Percentiles rank a stretch among this genome's conserved stretches.
phyloP scores from a whole-genome alignment of 2,888 invertebrate genomes.

The Melikaiella ostensackeni region DNA sequence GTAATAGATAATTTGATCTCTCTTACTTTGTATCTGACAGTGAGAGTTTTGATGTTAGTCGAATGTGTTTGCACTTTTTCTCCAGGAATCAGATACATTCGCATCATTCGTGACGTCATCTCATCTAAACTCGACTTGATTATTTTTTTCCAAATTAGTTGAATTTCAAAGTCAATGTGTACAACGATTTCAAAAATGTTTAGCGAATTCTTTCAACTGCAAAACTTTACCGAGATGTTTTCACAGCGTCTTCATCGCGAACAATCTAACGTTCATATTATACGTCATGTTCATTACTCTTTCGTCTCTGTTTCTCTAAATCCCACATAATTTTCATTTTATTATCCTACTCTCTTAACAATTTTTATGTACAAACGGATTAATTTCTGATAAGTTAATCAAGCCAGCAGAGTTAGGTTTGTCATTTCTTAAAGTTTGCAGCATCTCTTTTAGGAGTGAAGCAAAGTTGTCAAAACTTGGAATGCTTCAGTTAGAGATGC shows the following conservation, averaged over 20 bases:
- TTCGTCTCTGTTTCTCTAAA: not conserved
- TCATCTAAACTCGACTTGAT: conserved; percentile 35
- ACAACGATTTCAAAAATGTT: not conserved
- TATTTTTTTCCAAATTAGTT: conserved; percentile 36
- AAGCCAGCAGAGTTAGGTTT: too few relatives aligned
- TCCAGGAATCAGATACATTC: conserved; percentile 53
- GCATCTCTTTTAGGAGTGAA: too few relatives aligned
- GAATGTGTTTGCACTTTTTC: conserved; percentile 74
- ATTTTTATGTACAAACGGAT: not conserved
- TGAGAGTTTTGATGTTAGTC: conserved; percentile 77
- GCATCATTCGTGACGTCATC: conserved; percentile 53
- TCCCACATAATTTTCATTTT: not conserved
- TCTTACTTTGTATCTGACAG: conserved; percentile 75
- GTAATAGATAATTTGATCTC: conserved; percentile 59
- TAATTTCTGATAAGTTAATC: too few relatives aligned
- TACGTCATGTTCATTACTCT: not conserved
- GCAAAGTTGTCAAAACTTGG: too few relatives aligned
- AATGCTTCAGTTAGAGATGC: too few relatives aligned
- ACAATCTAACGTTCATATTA: not conserved
- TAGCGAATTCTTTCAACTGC: not conserved
- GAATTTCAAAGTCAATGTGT: not conserved
- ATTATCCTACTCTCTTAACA: not conserved
- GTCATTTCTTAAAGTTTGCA: too few relatives aligned
- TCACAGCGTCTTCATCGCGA: not conserved
- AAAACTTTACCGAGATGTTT: not conserved